Base-by-base conservation (phyloP, 2,113 vertebrate genomes). In the Ellobius talpinus region DNA sequence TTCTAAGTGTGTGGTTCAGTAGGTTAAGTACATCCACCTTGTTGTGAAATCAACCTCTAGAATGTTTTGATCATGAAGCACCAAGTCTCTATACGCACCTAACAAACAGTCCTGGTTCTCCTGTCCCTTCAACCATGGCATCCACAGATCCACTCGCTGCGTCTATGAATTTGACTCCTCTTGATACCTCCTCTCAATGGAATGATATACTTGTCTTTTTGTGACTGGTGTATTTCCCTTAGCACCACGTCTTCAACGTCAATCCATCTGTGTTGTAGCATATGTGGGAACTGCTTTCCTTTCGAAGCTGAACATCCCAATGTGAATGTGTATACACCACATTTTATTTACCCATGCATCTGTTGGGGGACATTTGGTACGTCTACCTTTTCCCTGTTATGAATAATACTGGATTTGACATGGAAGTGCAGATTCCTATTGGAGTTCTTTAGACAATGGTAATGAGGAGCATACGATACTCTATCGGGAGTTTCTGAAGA, bases 191-290 rank as follows among this genome's bases (percentile, higher is more conserved):
- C 26, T 23, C 6, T 79, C 36, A 55, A n/a, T 55, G 36, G 76
- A 68, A 81, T 81, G 45, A 81, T 39, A 66, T n/a, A n/a, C 63
- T 76, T 94, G 29, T 89, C 17, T 72, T 88, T 94, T 85, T 89
- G 63, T 93, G 73, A 65, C 72, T 92, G 65, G n/a, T 72, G 50
- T 89, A 74, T 93, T 92, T 95, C 52, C 72, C 73, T 90, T 86
- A 74, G 55, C 45, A 58, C 66, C 72, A 58, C 63, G 14, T 89
- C 55, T 36, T 79, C 63, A 79, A 55, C 36, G 73, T 87, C 45
- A 12, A n/a, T 93, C 84, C 87, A 87, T 93, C 87, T 63, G 76
- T 87, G 55, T 42, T 86, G 12, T 78, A 77, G 70, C 70, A 55
- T 89, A 17, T 96, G 78, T 89, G 63, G 65, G 9, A 73, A 89